A percentile compares a stretch with the other conserved stretches of the same genome.
Evolutionary conservation across 2,113 vertebrate species (phyloP).

Genomic region (Eulacestoma nigropectus): DNA sequence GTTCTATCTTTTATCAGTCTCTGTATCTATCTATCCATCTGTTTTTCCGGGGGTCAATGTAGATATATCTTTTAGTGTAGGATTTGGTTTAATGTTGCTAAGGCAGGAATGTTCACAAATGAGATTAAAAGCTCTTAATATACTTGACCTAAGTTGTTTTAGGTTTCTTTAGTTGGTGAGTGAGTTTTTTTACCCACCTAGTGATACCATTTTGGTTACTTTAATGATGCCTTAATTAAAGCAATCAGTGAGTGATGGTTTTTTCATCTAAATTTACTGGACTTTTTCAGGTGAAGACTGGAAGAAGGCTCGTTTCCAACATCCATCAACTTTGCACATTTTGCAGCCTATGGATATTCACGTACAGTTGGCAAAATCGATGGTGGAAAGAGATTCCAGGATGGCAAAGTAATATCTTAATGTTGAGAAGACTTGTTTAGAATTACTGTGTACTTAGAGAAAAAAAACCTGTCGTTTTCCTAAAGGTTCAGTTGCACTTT

Average conservation of each 20-base stretch:
- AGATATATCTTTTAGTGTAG: background rate
- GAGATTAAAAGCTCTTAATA: background rate
- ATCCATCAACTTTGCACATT: conserved; percentile 83
- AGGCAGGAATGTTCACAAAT: background rate
- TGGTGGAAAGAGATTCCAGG: conserved; percentile 90
- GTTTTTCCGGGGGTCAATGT: background rate
- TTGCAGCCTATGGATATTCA: conserved; percentile 91
- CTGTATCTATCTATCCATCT: background rate
- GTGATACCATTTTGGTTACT: background rate
- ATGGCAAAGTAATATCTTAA: conserved; percentile 85
- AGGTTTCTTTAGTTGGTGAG: background rate
- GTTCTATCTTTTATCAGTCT: background rate
- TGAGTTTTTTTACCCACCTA: background rate
- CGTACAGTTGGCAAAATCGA: conserved; percentile 86
- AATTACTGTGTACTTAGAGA: background rate
- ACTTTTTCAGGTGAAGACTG: conserved; percentile 82
- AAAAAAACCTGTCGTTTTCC: background rate
- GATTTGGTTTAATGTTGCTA: background rate
- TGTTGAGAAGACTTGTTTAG: background rate
- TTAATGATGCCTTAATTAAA: background rate
- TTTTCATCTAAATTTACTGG: background rate
- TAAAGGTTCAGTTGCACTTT: background rate
- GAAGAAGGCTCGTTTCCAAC: conserved; percentile 81
- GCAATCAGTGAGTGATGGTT: background rate
- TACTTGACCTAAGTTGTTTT: background rate